Evolutionary conservation across 1,140 invertebrate species (phyloP).

Genomic region (Drosophila kepulauana): DNA sequence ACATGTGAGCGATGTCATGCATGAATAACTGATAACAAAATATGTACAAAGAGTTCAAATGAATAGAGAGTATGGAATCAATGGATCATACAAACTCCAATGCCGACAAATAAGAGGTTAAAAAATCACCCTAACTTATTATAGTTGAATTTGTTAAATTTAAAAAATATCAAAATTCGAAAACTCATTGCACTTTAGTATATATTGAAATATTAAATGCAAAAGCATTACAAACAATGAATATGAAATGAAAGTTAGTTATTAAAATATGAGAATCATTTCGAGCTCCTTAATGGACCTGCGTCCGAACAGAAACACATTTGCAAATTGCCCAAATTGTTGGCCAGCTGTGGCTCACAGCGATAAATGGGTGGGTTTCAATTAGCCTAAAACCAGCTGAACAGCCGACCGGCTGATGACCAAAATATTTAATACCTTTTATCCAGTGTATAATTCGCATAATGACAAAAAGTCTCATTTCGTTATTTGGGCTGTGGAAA

Average conservation of each 20-base stretch:
- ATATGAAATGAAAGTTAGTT: conserved; percentile 5
- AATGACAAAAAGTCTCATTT: conserved; percentile 72
- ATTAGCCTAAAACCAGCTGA: conserved; percentile 78
- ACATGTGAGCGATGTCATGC: conserved; percentile 75
- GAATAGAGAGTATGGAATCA: conserved; percentile 1
- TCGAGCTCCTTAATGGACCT: conserved; percentile 27
- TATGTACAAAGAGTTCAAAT: conserved; percentile 57
- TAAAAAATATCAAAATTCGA: too few relatives aligned
- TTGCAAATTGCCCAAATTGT: conserved; percentile 62
- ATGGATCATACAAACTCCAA: not conserved
- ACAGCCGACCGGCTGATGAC: conserved; percentile 46
- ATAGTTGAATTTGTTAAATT: not conserved
- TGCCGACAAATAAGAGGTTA: not conserved
- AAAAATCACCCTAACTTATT: not conserved
- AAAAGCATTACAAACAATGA: not conserved
- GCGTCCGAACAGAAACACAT: conserved; percentile 38
- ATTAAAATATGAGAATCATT: conserved; percentile 22
- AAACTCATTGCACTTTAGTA: not conserved
- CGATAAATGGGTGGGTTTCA: conserved; percentile 57
- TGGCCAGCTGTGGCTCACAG: conserved; percentile 37
- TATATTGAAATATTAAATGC: not conserved
- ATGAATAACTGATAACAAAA: conserved; percentile 72
- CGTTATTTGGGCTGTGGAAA: conserved; percentile 57
- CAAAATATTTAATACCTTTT: conserved; percentile 82
- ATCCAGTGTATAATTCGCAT: conserved; percentile 83